Conservation (phyloP, 2,888 invertebrate genomes). For the Eupeodes luniger region DNA sequence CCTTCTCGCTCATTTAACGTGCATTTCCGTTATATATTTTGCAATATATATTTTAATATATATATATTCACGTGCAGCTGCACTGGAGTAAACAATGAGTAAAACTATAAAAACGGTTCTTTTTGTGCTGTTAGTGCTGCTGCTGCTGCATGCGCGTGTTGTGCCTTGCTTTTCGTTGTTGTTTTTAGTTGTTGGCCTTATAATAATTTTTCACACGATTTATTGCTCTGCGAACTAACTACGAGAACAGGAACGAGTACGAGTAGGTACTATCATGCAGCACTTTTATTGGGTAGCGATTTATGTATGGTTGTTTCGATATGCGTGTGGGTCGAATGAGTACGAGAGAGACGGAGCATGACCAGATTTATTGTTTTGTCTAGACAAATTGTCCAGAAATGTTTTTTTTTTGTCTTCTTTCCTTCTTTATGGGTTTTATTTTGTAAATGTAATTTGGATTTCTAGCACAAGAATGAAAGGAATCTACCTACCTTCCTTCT, state of each 20-base stretch:
- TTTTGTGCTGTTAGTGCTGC: neutral
- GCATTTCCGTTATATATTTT: conserved; percentile 46
- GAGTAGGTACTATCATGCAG: conserved; percentile 18
- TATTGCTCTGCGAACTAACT: neutral
- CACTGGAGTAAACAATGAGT: conserved; percentile 59
- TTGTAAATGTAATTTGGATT: neutral
- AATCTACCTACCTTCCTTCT: neutral
- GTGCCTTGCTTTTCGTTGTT: neutral
- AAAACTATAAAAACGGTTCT: conserved; percentile 35
- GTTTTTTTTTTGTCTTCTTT: conserved; percentile 9
- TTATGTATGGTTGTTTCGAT: conserved; percentile 21
- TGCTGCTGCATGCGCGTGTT: conserved; percentile 32
- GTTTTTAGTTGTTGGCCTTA: conserved; percentile 13
- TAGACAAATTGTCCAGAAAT: conserved; percentile 68
- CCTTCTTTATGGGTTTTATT: neutral
- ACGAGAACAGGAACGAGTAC: neutral
- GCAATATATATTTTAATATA: neutral
- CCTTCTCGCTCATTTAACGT: conserved; percentile 41
- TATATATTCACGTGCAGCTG: conserved; percentile 15
- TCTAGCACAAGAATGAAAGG: neutral
- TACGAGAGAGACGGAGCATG: conserved; percentile 38
- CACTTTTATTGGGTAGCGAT: conserved; percentile 17
- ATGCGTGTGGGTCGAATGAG: neutral
- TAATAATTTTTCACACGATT: conserved; percentile 14
- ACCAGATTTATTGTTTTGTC: conserved; percentile 69